Evolutionary conservation across 2,888 invertebrate genomes (phyloP).

Genomic region (Drosophila monieri): DNA sequence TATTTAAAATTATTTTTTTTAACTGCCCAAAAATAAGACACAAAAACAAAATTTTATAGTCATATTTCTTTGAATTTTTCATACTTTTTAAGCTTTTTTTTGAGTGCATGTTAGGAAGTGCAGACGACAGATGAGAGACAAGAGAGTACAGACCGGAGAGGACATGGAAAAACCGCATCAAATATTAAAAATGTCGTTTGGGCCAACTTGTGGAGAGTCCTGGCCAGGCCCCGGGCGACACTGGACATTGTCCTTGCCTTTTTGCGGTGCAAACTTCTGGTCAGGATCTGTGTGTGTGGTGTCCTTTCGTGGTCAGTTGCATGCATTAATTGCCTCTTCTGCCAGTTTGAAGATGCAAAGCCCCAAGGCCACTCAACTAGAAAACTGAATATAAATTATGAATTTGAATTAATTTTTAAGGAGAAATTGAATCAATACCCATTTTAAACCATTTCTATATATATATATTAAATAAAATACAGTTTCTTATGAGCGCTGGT

Average conservation of each 20-base stretch:
- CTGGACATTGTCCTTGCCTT: conserved; percentile 10
- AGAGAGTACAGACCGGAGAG: background rate
- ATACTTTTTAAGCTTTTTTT: too few species aligned
- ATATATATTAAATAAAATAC: background rate
- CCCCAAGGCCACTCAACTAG: conserved; percentile 5
- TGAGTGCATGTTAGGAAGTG: background rate
- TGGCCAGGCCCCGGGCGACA: background rate
- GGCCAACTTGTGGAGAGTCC: conserved; percentile 22
- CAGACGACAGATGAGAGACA: background rate
- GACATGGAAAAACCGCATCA: conserved; percentile 9
- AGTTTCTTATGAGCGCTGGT: conserved; percentile 6
- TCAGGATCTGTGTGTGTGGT: conserved; percentile 6
- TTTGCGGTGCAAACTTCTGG: conserved; percentile 2
- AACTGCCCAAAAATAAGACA: too few species aligned
- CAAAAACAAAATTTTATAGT: too few species aligned
- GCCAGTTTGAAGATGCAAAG: conserved; percentile 1
- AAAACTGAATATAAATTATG: conserved; percentile 9
- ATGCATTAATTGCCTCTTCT: conserved; percentile 23
- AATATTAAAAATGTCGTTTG: conserved; percentile 42
- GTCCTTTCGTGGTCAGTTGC: conserved; percentile 3
- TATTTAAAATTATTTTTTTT: too few species aligned
- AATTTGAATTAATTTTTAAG: background rate
- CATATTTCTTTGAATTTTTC: too few species aligned
- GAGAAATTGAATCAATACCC: background rate
- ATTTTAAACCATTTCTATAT: too few species aligned